A percentile compares a stretch with the other conserved stretches of the same genome.
phyloP scores from a whole-genome alignment of 2,113 vertebrate species.

The Perognathus longimembris region DNA sequence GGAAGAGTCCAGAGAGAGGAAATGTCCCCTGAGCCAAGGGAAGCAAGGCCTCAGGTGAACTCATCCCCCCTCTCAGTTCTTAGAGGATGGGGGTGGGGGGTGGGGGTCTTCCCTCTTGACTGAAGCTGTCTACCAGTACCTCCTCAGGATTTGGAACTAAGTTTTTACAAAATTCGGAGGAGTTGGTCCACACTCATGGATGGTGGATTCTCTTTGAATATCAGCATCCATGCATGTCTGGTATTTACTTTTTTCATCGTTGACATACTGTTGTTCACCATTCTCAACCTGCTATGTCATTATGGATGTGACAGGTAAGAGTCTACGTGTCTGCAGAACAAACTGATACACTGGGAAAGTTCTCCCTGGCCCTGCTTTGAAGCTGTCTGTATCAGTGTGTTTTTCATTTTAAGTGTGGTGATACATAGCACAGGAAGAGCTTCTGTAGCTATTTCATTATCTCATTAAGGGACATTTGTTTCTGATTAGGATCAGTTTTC shows the following conservation, averaged over 20 bases:
- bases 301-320: background rate
- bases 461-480: background rate
- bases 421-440: background rate
- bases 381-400: background rate
- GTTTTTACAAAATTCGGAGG: background rate
- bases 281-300: background rate
- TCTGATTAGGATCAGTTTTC: background rate
- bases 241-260: background rate
- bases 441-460: background rate
- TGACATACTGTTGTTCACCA: background rate
- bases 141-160: background rate
- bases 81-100: background rate
- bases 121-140: background rate
- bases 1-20: background rate
- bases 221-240: background rate
- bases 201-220: background rate
- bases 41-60: slow-evolving; percentile 53
- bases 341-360: background rate
- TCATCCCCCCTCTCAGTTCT: background rate
- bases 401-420: background rate
- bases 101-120: too few species aligned
- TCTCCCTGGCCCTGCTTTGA: background rate
- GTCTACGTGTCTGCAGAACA: background rate
- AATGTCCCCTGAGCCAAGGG: slow-evolving; percentile 47
- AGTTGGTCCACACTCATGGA: background rate